phyloP scores from a whole-genome alignment of 1,140 invertebrate genomes.

The Bombus cullumanus region DNA sequence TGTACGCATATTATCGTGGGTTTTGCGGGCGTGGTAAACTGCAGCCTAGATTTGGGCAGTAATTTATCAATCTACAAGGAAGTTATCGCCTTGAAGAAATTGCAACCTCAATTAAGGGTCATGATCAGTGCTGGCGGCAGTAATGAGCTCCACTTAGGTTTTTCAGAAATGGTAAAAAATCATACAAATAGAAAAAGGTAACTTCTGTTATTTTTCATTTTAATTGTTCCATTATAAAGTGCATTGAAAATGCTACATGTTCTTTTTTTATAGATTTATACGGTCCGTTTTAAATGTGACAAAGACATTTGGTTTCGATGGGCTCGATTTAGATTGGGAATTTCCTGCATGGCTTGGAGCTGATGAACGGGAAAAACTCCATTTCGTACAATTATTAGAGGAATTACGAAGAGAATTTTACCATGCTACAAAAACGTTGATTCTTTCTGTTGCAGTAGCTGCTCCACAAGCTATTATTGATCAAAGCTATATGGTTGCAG shows the following conservation, averaged over 20 bases:
- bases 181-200: constrained; percentile 86
- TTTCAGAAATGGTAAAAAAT: constrained; percentile 87
- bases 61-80: constrained; percentile 81
- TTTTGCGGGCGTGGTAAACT: constrained; percentile 87
- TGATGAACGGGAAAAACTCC: constrained; percentile 85
- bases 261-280: constrained; percentile 85
- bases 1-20: constrained; percentile 93
- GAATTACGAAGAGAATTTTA: constrained; percentile 87
- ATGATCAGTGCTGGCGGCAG: constrained; percentile 90
- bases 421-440: constrained; percentile 83
- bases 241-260: background rate
- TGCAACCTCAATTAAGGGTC: constrained; percentile 89
- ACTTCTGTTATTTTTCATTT: constrained; percentile 15
- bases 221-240: constrained; percentile 7
- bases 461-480: constrained; percentile 89
- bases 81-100: constrained; percentile 85
- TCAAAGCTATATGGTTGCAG: constrained; percentile 89
- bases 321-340: constrained; percentile 94
- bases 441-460: constrained; percentile 90
- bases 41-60: constrained; percentile 82
- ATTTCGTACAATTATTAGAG: constrained; percentile 88
- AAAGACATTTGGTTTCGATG: constrained; percentile 88
- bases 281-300: constrained; percentile 85
- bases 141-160: constrained; percentile 84
- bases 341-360: constrained; percentile 85